Evolutionary conservation across 1,140 invertebrate genomes (phyloP).

Genomic region (Calosoma granatense): DNA sequence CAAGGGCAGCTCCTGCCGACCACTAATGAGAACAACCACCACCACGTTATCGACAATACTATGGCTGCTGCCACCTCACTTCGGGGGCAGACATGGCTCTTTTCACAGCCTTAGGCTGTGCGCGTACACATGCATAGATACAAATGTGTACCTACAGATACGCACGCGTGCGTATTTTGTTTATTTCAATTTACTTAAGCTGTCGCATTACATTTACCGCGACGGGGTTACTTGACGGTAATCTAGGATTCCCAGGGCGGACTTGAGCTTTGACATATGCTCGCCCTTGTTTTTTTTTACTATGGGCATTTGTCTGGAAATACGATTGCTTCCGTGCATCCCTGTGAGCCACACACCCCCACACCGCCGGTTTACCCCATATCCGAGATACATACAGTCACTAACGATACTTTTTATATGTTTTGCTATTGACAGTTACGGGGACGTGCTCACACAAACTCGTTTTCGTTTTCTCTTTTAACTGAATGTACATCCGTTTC

Average conservation of each 20-base stretch:
- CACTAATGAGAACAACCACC: not conserved
- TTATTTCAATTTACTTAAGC: not conserved
- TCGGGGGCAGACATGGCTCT: too few relatives aligned
- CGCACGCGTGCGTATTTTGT: not conserved
- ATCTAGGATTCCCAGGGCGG: too few relatives aligned
- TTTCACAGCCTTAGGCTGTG: too few relatives aligned
- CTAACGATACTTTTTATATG: too few relatives aligned
- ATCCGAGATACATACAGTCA: too few relatives aligned
- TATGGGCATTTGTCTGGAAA: not conserved
- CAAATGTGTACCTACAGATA: too few relatives aligned
- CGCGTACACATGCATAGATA: too few relatives aligned
- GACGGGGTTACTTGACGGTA: not conserved
- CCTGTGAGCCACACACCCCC: too few relatives aligned
- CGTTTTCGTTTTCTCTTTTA: too few relatives aligned
- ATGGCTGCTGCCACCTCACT: not conserved
- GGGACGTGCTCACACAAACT: too few relatives aligned
- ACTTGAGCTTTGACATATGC: not conserved
- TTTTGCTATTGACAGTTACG: not conserved
- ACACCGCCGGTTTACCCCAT: too few relatives aligned
- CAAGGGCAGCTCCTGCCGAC: not conserved
- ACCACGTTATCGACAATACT: not conserved
- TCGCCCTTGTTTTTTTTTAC: not conserved
- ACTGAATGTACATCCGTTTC: too few relatives aligned
- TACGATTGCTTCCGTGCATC: not conserved
- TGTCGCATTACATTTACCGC: not conserved